A percentile compares a stretch with the other conserved stretches of the same genome.
Evolutionary conservation across 2,797 vertebrate species (phyloP).

Genomic region (Pterois miles): DNA sequence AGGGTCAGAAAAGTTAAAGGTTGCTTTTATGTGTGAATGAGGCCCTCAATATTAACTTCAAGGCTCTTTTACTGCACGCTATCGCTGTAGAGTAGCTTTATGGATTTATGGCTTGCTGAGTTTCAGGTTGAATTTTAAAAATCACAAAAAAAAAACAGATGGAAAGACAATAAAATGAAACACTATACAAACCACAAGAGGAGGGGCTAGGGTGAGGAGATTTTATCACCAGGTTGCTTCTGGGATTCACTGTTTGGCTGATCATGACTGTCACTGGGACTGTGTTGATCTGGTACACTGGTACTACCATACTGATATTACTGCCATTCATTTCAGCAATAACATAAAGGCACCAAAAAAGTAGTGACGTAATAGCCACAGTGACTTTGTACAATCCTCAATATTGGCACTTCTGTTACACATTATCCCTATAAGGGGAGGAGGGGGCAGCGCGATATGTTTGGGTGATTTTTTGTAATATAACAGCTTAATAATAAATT

Average conservation of each 20-base stretch:
- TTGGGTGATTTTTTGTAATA: too few relatives aligned
- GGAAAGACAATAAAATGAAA: neutral
- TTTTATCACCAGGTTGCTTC: neutral
- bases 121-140: neutral
- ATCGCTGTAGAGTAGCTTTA: neutral
- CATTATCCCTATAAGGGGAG: too few relatives aligned
- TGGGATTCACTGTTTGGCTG: neutral
- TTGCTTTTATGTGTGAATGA: constrained; percentile 26
- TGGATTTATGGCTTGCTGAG: neutral
- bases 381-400: neutral
- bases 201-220: neutral
- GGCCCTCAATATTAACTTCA: constrained; percentile 1
- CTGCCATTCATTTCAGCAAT: neutral
- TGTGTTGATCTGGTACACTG: neutral
- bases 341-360: neutral
- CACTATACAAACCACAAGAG: neutral
- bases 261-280: neutral
- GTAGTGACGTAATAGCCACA: neutral
- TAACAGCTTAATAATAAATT: too few relatives aligned
- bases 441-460: too few relatives aligned
- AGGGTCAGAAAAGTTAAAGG: constrained; percentile 6
- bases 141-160: neutral
- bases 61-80: neutral
- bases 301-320: neutral
- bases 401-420: neutral